These are phyloP conservation scores for Pluvialis apricaria DNA, from an alignment of 2,113 vertebrate species.

Conservation along the genomic window DNA sequence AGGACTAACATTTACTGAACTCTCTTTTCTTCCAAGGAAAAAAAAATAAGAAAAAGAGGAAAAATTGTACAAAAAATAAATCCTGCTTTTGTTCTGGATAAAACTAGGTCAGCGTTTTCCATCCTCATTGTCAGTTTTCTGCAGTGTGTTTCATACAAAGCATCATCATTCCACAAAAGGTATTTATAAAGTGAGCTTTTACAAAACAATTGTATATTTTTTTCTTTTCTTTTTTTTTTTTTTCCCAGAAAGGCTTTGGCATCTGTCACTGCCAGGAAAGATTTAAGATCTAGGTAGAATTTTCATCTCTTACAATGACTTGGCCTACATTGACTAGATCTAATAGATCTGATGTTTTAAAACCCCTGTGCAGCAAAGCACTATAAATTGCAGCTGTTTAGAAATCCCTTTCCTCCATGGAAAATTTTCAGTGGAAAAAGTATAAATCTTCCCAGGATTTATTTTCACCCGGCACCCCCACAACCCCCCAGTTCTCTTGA, in stretches of 20 bases:
- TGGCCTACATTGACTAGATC: constrained; percentile 37
- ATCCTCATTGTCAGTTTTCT: constrained; percentile 36
- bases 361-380: not conserved
- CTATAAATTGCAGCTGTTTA: not conserved
- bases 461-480: not conserved
- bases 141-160: constrained; percentile 4
- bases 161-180: constrained; percentile 36
- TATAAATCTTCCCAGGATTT: not conserved
- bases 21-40: constrained; percentile 12
- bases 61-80: constrained; percentile 35
- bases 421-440: not conserved
- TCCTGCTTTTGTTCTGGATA: constrained; percentile 67
- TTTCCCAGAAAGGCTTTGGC: constrained; percentile 32
- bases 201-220: not conserved
- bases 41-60: not conserved
- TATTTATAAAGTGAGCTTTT: constrained; percentile 57
- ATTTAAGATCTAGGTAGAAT: constrained; percentile 52
- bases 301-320: constrained; percentile 40
- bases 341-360: constrained; percentile 32
- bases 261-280: constrained; percentile 45
- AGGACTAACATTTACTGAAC: constrained; percentile 26
- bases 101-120: constrained; percentile 54
- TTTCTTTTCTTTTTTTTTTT: not conserved
- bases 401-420: not conserved
- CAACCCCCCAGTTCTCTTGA: not conserved